Conservation (phyloP, 2,888 invertebrate genomes). For the Horisme vitalbata region DNA sequence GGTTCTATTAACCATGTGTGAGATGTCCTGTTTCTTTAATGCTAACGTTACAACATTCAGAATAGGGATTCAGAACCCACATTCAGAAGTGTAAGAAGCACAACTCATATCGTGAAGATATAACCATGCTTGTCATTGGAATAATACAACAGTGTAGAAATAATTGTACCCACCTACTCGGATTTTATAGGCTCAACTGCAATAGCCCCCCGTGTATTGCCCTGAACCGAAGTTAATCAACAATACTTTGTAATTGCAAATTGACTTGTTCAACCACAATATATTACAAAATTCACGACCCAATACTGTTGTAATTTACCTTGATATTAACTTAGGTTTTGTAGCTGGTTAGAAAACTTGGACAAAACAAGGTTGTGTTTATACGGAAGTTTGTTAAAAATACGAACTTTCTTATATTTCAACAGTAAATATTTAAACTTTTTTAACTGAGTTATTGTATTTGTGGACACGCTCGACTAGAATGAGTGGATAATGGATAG, state of each 20-base stretch:
- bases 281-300: slow-evolving; percentile 25
- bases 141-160: too few relatives aligned
- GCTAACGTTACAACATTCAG: too few relatives aligned
- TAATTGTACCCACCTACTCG: too few relatives aligned
- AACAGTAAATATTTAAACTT: background rate
- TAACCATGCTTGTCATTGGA: too few relatives aligned
- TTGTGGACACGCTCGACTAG: too few relatives aligned
- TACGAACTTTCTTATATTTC: background rate
- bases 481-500: too few relatives aligned
- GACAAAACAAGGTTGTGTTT: slow-evolving; percentile 8
- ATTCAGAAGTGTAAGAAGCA: too few relatives aligned
- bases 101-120: too few relatives aligned
- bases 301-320: slow-evolving; percentile 30
- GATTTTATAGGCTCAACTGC: background rate
- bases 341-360: slow-evolving; percentile 8
- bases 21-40: too few relatives aligned
- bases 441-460: too few relatives aligned
- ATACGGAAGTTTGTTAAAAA: slow-evolving; percentile 7
- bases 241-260: slow-evolving; percentile 31
- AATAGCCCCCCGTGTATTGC: slow-evolving; percentile 12
- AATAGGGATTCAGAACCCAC: too few relatives aligned
- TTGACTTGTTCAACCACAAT: slow-evolving; percentile 28
- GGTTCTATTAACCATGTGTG: too few relatives aligned
- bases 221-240: slow-evolving; percentile 23
- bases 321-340: slow-evolving; percentile 24